These are phyloP conservation scores for Stratiomys singularior DNA, from an alignment of 2,888 invertebrate species.

Conservation along the genomic window DNA sequence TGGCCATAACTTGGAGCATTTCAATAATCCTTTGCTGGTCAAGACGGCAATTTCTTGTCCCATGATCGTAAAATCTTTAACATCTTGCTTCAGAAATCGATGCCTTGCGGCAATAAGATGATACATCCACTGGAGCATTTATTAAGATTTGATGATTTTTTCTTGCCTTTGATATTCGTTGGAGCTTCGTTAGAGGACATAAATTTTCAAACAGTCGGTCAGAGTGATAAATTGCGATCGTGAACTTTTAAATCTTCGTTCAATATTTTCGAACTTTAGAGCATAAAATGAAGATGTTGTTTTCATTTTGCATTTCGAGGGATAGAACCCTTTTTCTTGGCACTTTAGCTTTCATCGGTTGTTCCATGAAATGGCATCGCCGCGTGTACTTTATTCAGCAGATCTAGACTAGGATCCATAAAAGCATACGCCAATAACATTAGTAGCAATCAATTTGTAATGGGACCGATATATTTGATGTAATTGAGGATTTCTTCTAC, in stretches of 20 bases:
- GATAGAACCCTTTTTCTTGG: too few species aligned
- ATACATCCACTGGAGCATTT: conserved; percentile 15
- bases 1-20: conserved; percentile 37
- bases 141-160: conserved; percentile 6
- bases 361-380: too few species aligned
- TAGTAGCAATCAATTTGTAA: not conserved
- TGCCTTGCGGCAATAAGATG: conserved; percentile 32
- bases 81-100: conserved; percentile 46
- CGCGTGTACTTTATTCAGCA: too few species aligned
- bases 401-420: too few species aligned
- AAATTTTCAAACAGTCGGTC: not conserved
- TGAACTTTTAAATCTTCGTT: not conserved
- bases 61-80: conserved; percentile 51
- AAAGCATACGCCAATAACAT: not conserved
- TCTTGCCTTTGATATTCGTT: not conserved
- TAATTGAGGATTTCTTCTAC: not conserved
- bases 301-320: too few species aligned
- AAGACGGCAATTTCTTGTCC: conserved; percentile 46
- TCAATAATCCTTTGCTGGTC: conserved; percentile 46
- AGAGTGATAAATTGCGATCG: not conserved
- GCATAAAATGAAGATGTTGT: too few species aligned
- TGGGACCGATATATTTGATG: not conserved
- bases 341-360: too few species aligned
- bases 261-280: not conserved
- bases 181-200: not conserved